These are phyloP conservation scores for Ptychoptera albimana DNA, from an alignment of 2,888 invertebrate genomes.

Conservation along the genomic window DNA sequence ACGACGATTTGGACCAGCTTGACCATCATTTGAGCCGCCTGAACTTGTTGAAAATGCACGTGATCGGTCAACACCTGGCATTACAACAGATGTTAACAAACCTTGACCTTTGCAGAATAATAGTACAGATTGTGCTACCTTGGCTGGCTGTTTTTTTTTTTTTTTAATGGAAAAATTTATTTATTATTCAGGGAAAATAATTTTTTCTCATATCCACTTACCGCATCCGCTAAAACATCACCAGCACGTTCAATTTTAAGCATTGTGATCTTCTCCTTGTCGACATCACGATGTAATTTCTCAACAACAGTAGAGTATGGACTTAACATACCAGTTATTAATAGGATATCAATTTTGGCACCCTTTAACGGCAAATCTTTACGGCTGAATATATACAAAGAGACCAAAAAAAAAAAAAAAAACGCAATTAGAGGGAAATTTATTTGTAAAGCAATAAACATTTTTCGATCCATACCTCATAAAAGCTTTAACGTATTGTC, in stretches of 20 bases:
- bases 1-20: constrained; percentile 27
- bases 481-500: constrained; percentile 66
- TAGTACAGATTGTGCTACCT: constrained; percentile 70
- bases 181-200: too few relatives aligned
- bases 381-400: constrained; percentile 34
- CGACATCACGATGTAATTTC: constrained; percentile 58
- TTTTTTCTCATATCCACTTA: constrained; percentile 28
- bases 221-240: constrained; percentile 75
- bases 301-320: constrained; percentile 68
- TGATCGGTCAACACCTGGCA: constrained; percentile 62
- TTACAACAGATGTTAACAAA: constrained; percentile 60
- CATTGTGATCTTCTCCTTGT: constrained; percentile 68
- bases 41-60: constrained; percentile 40
- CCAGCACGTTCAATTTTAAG: constrained; percentile 72
- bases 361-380: constrained; percentile 54
- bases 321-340: constrained; percentile 64
- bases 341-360: constrained; percentile 59
- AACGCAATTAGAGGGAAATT: not conserved
- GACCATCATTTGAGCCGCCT: constrained; percentile 34
- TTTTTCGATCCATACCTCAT: constrained; percentile 51
- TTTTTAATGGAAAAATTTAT: not conserved
- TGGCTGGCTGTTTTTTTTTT: constrained; percentile 51
- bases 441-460: not conserved
- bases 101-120: constrained; percentile 84
- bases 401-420: constrained; percentile 4